Conservation (phyloP, 1,140 invertebrate species). For the Cydia fagiglandana region DNA sequence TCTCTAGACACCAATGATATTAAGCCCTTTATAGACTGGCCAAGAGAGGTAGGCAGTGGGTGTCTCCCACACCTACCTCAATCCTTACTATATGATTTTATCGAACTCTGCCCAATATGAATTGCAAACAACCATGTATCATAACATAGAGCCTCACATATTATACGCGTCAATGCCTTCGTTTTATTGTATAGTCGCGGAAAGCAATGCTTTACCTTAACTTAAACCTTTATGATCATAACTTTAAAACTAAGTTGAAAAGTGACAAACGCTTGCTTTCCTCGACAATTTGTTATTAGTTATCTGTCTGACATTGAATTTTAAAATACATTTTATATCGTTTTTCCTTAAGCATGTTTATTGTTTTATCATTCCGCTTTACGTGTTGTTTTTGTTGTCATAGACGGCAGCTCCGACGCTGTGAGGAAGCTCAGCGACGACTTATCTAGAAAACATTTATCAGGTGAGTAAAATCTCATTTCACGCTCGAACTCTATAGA, state of each 20-base stretch:
- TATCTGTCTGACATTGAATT: not conserved
- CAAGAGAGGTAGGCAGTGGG: conserved; percentile 32
- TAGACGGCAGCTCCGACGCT: conserved; percentile 76
- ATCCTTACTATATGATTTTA: conserved; percentile 39
- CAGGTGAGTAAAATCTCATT: conserved; percentile 64
- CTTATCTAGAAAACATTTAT: conserved; percentile 77
- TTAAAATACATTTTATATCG: conserved; percentile 8
- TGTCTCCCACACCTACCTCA: conserved; percentile 39
- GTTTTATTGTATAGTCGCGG: not conserved
- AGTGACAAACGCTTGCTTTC: not conserved
- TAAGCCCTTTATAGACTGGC: conserved; percentile 7
- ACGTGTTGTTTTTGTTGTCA: conserved; percentile 75
- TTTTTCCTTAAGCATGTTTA: conserved; percentile 65
- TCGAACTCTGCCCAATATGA: conserved; percentile 46
- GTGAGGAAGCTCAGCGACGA: conserved; percentile 76
- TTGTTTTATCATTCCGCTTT: conserved; percentile 64
- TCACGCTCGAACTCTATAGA: conserved; percentile 24
- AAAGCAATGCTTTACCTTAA: not conserved
- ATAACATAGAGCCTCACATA: not conserved
- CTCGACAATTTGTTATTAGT: not conserved
- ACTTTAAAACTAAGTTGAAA: not conserved
- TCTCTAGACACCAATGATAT: conserved; percentile 3
- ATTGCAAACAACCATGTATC: conserved; percentile 42
- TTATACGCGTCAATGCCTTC: conserved; percentile 5
- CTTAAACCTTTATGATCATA: not conserved